A percentile compares a stretch with the other conserved stretches of the same genome.
Evolutionary conservation across 2,797 vertebrate genomes (phyloP).

Genomic region (Cyprinodon diabolis): DNA sequence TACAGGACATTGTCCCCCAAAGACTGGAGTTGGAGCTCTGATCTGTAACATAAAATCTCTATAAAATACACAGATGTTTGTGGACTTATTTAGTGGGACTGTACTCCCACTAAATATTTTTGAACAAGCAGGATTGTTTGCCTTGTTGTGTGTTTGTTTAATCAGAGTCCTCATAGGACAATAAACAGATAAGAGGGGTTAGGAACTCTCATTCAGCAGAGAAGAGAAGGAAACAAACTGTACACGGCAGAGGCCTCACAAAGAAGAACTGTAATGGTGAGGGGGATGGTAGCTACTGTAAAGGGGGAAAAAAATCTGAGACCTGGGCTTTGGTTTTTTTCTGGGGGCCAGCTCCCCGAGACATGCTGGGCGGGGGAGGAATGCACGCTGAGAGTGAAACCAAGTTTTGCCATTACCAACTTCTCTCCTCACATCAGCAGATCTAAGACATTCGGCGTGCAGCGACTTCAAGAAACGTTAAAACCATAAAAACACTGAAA

Average conservation of each 20-base stretch:
- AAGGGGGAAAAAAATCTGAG: constrained; percentile 12
- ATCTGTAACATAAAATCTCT: not conserved
- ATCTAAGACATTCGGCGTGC: constrained; percentile 22
- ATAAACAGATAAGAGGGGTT: not conserved
- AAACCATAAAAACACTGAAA: constrained; percentile 20
- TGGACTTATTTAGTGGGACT: not conserved
- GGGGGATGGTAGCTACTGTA: constrained; percentile 7
- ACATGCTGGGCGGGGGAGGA: not conserved
- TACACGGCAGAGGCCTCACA: not conserved
- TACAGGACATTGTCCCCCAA: no score
- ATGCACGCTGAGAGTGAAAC: not conserved
- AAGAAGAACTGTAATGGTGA: not conserved
- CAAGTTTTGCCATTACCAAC: constrained; percentile 2
- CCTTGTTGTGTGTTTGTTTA: not conserved
- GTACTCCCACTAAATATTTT: not conserved
- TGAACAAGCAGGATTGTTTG: not conserved
- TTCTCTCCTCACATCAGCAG: constrained; percentile 14
- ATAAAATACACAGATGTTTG: not conserved
- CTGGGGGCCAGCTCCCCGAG: constrained; percentile 8
- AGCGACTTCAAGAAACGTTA: constrained; percentile 29
- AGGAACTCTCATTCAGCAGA: not conserved
- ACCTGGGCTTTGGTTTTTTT: constrained; percentile 20
- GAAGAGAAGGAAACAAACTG: constrained; percentile 11
- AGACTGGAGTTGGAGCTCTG: no score
- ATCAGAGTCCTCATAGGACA: not conserved